phyloP scores from a whole-genome alignment of 1,140 invertebrate species.

The Bombus confusus region DNA sequence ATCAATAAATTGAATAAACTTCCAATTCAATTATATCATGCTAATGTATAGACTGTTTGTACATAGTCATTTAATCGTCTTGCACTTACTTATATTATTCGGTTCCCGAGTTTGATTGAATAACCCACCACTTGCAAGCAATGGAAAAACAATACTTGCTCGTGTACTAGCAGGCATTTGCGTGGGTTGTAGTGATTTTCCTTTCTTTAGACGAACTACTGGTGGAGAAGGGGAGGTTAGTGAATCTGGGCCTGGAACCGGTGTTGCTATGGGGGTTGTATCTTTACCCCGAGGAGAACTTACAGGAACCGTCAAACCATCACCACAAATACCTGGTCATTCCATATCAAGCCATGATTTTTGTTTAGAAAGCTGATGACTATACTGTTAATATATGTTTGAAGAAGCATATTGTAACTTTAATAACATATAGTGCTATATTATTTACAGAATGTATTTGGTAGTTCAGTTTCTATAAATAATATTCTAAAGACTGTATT shows the following conservation, averaged over 20 bases:
- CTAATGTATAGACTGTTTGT: slow-evolving; percentile 39
- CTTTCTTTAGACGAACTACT: slow-evolving; percentile 74
- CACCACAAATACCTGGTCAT: slow-evolving; percentile 78
- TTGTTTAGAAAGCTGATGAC: slow-evolving; percentile 46
- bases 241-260: slow-evolving; percentile 77
- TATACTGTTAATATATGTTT: slow-evolving; percentile 6
- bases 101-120: slow-evolving; percentile 79
- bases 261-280: slow-evolving; percentile 75
- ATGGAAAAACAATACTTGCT: slow-evolving; percentile 90
- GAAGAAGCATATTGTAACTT: slow-evolving; percentile 8
- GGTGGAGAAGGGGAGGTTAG: slow-evolving; percentile 79
- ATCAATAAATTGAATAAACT: not conserved
- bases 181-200: slow-evolving; percentile 84
- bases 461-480: slow-evolving; percentile 14
- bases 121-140: slow-evolving; percentile 83
- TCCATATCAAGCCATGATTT: slow-evolving; percentile 68
- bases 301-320: slow-evolving; percentile 80
- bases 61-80: slow-evolving; percentile 12
- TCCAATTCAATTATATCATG: not conserved
- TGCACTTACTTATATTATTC: slow-evolving; percentile 79
- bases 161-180: slow-evolving; percentile 87
- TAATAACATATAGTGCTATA: not conserved
- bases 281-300: slow-evolving; percentile 78
- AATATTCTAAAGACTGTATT: not conserved
- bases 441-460: slow-evolving; percentile 15